Evolutionary conservation across 2,888 invertebrate genomes (phyloP).

Genomic region (Caenorhabditis sulstoni): DNA sequence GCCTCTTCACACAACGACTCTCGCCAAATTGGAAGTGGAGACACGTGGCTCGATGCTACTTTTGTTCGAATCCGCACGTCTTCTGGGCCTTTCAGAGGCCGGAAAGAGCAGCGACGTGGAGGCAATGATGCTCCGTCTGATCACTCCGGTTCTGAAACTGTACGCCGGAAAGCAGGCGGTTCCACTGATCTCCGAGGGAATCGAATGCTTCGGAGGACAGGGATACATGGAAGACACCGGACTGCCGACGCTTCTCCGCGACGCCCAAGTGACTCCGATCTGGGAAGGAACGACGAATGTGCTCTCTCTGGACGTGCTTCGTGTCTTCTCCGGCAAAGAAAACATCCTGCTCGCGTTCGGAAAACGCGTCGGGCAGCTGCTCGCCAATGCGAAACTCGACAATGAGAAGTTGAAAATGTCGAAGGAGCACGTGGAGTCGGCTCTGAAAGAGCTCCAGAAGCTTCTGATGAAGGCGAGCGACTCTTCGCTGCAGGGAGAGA

Average conservation of each 20-base stretch:
- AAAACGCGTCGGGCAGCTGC: conserved; percentile 74
- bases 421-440: conserved; percentile 51
- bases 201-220: conserved; percentile 84
- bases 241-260: conserved; percentile 83
- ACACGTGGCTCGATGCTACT: conserved; percentile 82
- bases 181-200: conserved; percentile 83
- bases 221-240: conserved; percentile 85
- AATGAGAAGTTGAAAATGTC: conserved; percentile 46
- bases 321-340: conserved; percentile 82
- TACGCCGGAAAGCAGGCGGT: conserved; percentile 84
- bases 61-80: conserved; percentile 82
- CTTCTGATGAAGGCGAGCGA: conserved; percentile 62
- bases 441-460: conserved; percentile 56
- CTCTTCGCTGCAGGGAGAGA: conserved; percentile 32
- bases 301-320: conserved; percentile 83
- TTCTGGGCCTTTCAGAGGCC: conserved; percentile 82
- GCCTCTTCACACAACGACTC: conserved; percentile 83
- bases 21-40: conserved; percentile 83
- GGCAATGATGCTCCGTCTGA: conserved; percentile 82
- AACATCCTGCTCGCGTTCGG: conserved; percentile 81
- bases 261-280: conserved; percentile 84
- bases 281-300: conserved; percentile 85
- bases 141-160: conserved; percentile 83
- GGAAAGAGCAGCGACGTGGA: conserved; percentile 81
- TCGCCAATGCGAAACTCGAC: conserved; percentile 39